Conservation (phyloP, 1,140 invertebrate genomes). For the Bombus turneri region DNA sequence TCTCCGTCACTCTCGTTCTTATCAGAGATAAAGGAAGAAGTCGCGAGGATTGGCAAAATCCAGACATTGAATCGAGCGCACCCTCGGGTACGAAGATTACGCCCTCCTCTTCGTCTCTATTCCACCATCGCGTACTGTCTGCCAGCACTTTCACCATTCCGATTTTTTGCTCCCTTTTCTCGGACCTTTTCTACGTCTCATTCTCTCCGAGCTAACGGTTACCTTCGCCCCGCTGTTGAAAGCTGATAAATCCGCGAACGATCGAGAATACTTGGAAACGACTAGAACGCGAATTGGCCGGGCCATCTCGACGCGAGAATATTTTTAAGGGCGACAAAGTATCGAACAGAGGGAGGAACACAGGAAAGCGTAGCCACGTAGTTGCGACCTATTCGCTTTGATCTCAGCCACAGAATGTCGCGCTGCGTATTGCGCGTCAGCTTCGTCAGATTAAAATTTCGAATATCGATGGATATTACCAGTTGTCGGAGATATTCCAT, state of each 20-base stretch:
- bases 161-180: constrained; percentile 19
- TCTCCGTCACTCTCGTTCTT: constrained; percentile 15
- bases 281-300: constrained; percentile 18
- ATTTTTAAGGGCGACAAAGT: neutral
- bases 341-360: no score
- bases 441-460: constrained; percentile 13
- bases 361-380: no score
- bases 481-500: neutral
- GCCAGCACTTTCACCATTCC: constrained; percentile 15
- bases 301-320: neutral
- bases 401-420: neutral
- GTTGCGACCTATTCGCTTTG: neutral
- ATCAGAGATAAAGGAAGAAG: neutral
- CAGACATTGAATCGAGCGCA: constrained; percentile 46
- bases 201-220: neutral
- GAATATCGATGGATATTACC: neutral
- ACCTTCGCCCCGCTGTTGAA: neutral
- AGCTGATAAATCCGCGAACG: constrained; percentile 53
- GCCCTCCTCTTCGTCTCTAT: neutral
- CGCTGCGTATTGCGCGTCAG: no score
- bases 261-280: neutral
- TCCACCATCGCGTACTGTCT: constrained; percentile 2
- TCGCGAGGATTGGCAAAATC: neutral
- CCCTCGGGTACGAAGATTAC: constrained; percentile 62
- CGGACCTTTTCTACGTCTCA: neutral